Conservation (phyloP, 2,113 vertebrate genomes). For the Rousettus leschenaultii region DNA sequence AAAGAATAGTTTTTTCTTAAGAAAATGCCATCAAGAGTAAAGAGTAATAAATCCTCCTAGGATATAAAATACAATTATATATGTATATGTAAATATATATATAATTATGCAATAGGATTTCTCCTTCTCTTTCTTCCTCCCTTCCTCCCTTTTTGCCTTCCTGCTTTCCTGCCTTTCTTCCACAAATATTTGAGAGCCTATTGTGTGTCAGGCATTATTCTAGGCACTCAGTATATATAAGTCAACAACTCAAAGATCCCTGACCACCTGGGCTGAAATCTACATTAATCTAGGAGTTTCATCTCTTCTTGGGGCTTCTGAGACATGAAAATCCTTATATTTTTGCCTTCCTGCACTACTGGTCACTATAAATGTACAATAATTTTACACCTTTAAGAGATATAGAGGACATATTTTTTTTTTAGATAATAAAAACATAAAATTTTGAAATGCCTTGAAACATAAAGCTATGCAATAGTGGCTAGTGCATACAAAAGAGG, state of each 20-base stretch:
- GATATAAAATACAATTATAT: background rate
- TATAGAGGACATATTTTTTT: background rate
- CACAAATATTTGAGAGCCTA: background rate
- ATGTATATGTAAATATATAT: background rate
- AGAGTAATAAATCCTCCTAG: background rate
- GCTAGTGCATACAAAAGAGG: background rate
- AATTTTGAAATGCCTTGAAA: background rate
- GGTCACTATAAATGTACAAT: background rate
- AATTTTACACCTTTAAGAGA: background rate
- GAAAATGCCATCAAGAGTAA: background rate
- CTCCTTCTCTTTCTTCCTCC: background rate
- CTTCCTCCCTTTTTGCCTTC: background rate
- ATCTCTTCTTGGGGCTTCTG: background rate
- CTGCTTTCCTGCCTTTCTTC: background rate
- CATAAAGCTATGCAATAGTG: background rate
- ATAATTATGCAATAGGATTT: background rate
- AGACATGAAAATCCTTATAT: background rate
- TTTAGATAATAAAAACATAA: background rate
- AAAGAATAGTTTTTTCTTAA: background rate
- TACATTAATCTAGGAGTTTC: background rate
- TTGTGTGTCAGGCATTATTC: background rate
- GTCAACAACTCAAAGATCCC: background rate
- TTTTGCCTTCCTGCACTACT: background rate
- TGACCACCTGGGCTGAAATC: background rate
- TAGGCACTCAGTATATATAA: background rate